Percentiles rank a stretch among this genome's conserved stretches.
These are phyloP conservation scores for Acrobeloides nanus DNA, from an alignment of 2,888 invertebrate genomes.

Conservation along the genomic window DNA sequence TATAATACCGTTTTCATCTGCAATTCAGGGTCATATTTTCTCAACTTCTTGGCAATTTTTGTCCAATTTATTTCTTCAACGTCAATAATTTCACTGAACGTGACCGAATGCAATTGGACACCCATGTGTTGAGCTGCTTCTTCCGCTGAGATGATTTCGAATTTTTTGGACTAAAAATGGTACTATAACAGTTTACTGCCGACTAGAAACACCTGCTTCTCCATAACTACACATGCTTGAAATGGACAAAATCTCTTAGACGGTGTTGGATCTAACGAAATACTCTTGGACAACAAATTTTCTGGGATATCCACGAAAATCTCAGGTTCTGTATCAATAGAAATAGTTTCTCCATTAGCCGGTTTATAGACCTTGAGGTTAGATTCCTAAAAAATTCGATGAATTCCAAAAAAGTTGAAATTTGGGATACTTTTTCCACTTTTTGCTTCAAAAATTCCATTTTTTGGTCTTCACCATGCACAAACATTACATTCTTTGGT, in stretches of 20 bases:
- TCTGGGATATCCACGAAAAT: constrained; percentile 30
- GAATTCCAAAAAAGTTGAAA: constrained; percentile 1
- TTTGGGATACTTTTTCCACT: constrained; percentile 65
- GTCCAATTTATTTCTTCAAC: constrained; percentile 28
- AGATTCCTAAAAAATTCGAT: constrained; percentile 35
- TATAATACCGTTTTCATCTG: constrained; percentile 32
- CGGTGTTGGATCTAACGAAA: constrained; percentile 23
- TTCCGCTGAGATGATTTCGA: constrained; percentile 33
- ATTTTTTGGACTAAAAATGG: constrained; percentile 14
- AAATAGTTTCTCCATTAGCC: constrained; percentile 91
- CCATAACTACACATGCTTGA: constrained; percentile 29
- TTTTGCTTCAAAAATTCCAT: constrained; percentile 95
- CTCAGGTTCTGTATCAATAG: constrained; percentile 62
- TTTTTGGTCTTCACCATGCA: constrained; percentile 94
- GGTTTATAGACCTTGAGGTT: constrained; percentile 60
- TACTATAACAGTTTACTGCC: neutral
- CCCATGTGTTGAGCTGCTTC: constrained; percentile 29
- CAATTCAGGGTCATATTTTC: constrained; percentile 31
- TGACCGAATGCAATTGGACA: constrained; percentile 26
- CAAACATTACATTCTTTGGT: constrained; percentile 88
- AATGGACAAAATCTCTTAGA: constrained; percentile 46
- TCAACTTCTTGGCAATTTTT: constrained; percentile 18
- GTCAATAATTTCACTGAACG: constrained; percentile 27
- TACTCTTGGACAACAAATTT: constrained; percentile 15
- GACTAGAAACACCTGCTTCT: constrained; percentile 24